phyloP scores from a whole-genome alignment of 1,140 invertebrate species.

The Colletes latitarsis region DNA sequence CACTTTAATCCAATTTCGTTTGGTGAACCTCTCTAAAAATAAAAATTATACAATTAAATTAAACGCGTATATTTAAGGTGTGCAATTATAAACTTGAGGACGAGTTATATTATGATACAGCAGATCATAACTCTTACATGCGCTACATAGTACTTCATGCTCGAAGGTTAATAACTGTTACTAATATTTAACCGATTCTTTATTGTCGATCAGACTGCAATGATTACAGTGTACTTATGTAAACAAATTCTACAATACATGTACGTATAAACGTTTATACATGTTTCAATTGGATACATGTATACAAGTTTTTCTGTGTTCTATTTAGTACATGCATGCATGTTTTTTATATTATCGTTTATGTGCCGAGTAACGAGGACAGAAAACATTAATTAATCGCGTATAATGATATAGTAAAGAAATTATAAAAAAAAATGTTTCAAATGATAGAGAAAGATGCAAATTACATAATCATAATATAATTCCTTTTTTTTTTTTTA shows the following conservation, averaged over 20 bases:
- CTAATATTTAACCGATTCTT: slow-evolving; percentile 27
- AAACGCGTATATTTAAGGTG: neutral
- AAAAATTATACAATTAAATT: neutral
- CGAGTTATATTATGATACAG: slow-evolving; percentile 8
- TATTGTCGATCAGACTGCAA: slow-evolving; percentile 38
- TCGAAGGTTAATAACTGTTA: neutral
- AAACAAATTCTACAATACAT: slow-evolving; percentile 45
- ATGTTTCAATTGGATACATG: slow-evolving; percentile 36
- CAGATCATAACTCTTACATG: slow-evolving; percentile 8
- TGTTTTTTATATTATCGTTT: slow-evolving; percentile 45
- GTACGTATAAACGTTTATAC: slow-evolving; percentile 52
- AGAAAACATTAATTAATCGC: slow-evolving; percentile 2
- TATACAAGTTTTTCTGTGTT: slow-evolving; percentile 38
- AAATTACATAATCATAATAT: slow-evolving; percentile 30
- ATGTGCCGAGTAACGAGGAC: slow-evolving; percentile 44
- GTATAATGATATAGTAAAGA: slow-evolving; percentile 8
- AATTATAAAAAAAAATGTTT: slow-evolving; percentile 26
- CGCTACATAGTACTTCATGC: neutral
- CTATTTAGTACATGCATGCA: slow-evolving; percentile 44
- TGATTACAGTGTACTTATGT: slow-evolving; percentile 45
- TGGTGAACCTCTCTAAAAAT: neutral
- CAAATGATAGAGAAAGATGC: slow-evolving; percentile 50
- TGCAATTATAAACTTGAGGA: neutral
- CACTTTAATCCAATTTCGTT: neutral
- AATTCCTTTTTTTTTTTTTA: neutral